Evolutionary conservation across 2,113 vertebrate genomes (phyloP).

Genomic region (Lipotes vexillifer): DNA sequence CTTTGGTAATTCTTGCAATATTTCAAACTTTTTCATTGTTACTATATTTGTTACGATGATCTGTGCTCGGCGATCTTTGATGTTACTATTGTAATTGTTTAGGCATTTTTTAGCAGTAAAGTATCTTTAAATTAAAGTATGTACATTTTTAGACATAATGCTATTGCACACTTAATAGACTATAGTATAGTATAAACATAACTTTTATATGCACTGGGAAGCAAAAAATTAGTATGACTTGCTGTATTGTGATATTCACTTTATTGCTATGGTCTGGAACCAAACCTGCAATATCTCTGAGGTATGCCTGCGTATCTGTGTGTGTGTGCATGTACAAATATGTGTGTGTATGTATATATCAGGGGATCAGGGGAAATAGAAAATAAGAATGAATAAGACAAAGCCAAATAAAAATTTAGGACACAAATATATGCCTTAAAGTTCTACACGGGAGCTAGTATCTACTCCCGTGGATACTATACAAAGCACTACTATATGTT

Average conservation of each 20-base stretch:
- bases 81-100: background rate
- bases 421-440: background rate
- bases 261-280: background rate
- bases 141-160: background rate
- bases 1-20: background rate
- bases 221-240: background rate
- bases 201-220: background rate
- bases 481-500: slow-evolving; percentile 74
- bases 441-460: background rate
- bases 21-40: background rate
- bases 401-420: background rate
- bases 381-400: background rate
- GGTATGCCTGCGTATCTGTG: background rate
- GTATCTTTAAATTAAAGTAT: background rate
- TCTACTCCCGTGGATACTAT: background rate
- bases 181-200: background rate
- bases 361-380: background rate
- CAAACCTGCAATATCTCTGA: background rate
- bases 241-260: background rate
- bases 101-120: background rate
- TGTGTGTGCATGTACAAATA: background rate
- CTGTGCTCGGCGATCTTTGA: background rate
- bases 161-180: background rate
- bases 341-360: background rate
- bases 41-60: background rate